Conservation (phyloP, 2,888 invertebrate genomes). For the Villa cingulata region DNA sequence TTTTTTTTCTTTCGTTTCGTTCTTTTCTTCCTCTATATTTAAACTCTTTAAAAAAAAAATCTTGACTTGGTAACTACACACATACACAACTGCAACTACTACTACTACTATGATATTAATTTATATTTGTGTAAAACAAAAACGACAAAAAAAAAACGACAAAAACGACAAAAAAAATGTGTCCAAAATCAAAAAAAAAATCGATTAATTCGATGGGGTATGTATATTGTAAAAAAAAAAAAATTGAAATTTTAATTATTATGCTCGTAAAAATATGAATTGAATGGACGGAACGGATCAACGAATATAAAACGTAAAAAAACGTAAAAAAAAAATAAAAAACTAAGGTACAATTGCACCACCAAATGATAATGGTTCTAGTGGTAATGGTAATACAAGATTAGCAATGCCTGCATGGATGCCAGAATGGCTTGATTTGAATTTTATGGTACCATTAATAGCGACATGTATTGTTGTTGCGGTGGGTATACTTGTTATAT, state of each 20-base stretch:
- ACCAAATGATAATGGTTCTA: conserved; percentile 43
- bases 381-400: conserved; percentile 35
- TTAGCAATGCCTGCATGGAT: conserved; percentile 57
- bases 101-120: too few relatives aligned
- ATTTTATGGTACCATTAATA: conserved; percentile 79
- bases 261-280: too few relatives aligned
- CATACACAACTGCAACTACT: too few relatives aligned
- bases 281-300: not conserved
- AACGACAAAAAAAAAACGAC: too few relatives aligned
- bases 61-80: too few relatives aligned
- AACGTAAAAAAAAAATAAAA: conserved; percentile 2
- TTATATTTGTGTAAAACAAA: too few relatives aligned
- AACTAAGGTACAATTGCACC: conserved; percentile 67
- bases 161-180: too few relatives aligned
- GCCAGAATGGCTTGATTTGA: conserved; percentile 76
- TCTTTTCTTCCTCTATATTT: too few relatives aligned
- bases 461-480: conserved; percentile 82
- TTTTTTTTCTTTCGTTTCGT: conserved; percentile 17
- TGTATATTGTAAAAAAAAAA: not conserved
- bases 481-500: conserved; percentile 81
- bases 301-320: not conserved
- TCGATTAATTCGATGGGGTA: conserved; percentile 1
- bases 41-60: too few relatives aligned
- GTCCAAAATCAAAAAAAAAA: not conserved
- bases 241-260: too few relatives aligned